Evolutionary conservation across 2,888 invertebrate species (phyloP).

Genomic region (Zaprionus bogoriensis): DNA sequence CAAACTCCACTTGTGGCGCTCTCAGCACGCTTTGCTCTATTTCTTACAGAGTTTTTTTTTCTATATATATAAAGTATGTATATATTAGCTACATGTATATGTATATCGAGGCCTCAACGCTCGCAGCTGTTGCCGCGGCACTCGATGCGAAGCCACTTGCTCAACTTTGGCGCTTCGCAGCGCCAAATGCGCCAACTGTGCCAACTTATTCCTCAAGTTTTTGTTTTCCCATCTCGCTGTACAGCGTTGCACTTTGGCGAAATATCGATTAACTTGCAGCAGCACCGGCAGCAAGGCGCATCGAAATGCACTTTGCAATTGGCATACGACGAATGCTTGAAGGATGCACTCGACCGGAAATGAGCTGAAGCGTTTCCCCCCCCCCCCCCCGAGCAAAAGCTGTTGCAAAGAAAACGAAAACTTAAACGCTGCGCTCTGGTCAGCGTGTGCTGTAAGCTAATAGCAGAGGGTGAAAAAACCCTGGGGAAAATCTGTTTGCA

Average conservation of each 20-base stretch:
- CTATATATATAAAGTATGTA: too few relatives aligned
- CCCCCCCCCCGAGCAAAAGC: not conserved
- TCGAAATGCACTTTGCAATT: conserved; percentile 30
- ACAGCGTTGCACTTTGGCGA: conserved; percentile 29
- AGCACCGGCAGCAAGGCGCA: conserved; percentile 3
- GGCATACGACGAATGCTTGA: conserved; percentile 16
- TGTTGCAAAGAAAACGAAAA: not conserved
- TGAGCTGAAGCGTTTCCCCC: not conserved
- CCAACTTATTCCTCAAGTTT: not conserved
- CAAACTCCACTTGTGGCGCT: not conserved
- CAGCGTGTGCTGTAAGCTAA: not conserved
- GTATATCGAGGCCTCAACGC: conserved; percentile 8
- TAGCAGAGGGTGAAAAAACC: not conserved
- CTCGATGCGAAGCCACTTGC: conserved; percentile 26
- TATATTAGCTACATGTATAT: too few relatives aligned
- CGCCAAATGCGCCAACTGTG: too few relatives aligned
- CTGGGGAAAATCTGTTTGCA: too few relatives aligned
- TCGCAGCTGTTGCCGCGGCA: conserved; percentile 39
- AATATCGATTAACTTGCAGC: conserved; percentile 50
- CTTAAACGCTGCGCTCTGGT: conserved; percentile 13
- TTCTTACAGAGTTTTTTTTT: conserved; percentile 9
- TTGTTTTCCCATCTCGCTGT: conserved; percentile 4
- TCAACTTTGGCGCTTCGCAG: conserved; percentile 60
- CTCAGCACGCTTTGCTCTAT: conserved; percentile 9
- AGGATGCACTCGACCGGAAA: conserved; percentile 42